Evolutionary conservation across 1,140 invertebrate species (phyloP).

Genomic region (Rhynchophorus ferrugineus): DNA sequence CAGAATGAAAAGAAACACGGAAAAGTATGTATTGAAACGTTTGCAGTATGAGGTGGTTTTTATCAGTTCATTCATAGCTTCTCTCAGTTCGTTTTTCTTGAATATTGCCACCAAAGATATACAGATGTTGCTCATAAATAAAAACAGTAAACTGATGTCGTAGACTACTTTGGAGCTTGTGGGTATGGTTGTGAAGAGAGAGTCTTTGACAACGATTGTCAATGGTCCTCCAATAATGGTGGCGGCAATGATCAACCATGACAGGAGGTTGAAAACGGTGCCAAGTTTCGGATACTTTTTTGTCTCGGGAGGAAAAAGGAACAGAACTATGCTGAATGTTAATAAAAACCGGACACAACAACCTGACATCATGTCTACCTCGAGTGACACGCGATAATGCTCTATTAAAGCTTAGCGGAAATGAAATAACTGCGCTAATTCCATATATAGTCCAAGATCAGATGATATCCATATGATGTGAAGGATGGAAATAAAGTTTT

Average conservation of each 20-base stretch:
- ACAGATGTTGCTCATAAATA: conserved; percentile 8
- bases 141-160: conserved; percentile 6
- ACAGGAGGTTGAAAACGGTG: neutral
- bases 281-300: neutral
- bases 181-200: neutral
- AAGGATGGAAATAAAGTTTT: no score
- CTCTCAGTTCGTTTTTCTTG: neutral
- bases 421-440: no score
- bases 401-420: no score
- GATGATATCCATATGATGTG: no score
- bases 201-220: conserved; percentile 5
- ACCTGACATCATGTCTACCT: neutral
- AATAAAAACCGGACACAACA: neutral
- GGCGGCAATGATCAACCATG: conserved; percentile 1
- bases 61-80: neutral
- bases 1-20: neutral
- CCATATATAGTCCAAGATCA: no score
- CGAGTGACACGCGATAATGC: no score
- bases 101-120: conserved; percentile 6
- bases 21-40: conserved; percentile 6
- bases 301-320: conserved; percentile 5
- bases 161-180: conserved; percentile 4
- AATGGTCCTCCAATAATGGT: conserved; percentile 1
- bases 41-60: neutral
- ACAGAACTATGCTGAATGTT: neutral